These are phyloP conservation scores for Pelodiscus sinensis DNA, from an alignment of 2,113 vertebrate species.

Conservation along the genomic window DNA sequence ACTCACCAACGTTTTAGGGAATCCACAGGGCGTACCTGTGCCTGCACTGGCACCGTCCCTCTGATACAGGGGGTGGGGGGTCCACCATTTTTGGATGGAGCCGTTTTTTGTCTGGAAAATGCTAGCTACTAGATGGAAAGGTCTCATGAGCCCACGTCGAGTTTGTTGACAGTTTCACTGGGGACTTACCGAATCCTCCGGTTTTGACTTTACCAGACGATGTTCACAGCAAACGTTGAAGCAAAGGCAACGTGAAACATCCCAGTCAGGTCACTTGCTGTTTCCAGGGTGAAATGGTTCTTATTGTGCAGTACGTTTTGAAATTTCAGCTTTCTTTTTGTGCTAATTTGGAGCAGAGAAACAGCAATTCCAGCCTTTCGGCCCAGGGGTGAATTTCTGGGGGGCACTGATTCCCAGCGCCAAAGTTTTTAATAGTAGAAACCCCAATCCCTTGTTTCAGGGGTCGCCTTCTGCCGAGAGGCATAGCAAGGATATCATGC, in stretches of 20 bases:
- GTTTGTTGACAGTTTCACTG: neutral
- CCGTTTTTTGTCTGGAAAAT: neutral
- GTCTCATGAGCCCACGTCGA: neutral
- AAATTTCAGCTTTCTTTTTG: neutral
- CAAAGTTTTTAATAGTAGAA: neutral
- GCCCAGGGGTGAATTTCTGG: neutral
- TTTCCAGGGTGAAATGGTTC: neutral
- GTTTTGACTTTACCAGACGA: no score
- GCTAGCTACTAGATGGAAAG: neutral
- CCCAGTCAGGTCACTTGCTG: neutral
- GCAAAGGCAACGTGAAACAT: neutral
- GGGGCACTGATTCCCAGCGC: neutral
- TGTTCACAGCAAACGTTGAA: no score
- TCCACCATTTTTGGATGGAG: neutral
- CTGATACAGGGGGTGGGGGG: no score
- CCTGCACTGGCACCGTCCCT: no score
- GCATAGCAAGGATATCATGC: no score
- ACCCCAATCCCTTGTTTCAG: neutral
- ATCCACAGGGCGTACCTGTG: neutral
- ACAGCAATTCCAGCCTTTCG: neutral
- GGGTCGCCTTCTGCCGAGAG: neutral
- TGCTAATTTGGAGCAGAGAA: no score
- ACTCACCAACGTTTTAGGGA: no score
- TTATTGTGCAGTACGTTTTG: neutral
- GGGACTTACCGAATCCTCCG: neutral